A percentile compares a stretch with the other conserved stretches of the same genome.
These are phyloP conservation scores for Lycorma delicatula DNA, from an alignment of 1,140 invertebrate species.

Conservation along the genomic window DNA sequence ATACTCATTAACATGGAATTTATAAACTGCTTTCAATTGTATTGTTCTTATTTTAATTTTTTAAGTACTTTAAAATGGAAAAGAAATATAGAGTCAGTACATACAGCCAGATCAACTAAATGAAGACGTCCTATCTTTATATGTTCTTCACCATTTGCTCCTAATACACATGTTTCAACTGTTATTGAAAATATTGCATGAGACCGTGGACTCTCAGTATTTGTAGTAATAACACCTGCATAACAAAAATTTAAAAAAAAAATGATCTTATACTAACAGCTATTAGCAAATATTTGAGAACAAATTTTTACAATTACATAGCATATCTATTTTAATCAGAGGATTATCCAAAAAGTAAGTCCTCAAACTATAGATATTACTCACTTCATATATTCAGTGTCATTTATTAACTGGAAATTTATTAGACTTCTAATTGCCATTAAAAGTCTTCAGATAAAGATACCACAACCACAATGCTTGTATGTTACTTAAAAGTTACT, in stretches of 20 bases:
- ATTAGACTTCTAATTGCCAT: no score
- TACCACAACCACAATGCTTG: no score
- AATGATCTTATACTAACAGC: no score
- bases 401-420: no score
- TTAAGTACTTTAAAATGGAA: neutral
- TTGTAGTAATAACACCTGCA: constrained; percentile 68
- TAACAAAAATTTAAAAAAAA: constrained; percentile 17
- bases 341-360: no score
- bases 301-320: no score
- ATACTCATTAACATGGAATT: neutral
- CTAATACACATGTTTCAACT: constrained; percentile 66
- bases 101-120: constrained; percentile 76
- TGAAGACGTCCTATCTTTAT: constrained; percentile 68
- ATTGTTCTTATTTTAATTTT: neutral
- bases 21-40: neutral
- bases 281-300: no score
- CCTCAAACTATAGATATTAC: no score
- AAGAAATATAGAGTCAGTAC: constrained; percentile 19
- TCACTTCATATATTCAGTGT: no score
- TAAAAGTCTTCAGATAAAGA: no score
- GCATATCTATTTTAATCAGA: no score
- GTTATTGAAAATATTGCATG: constrained; percentile 86
- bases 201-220: constrained; percentile 72
- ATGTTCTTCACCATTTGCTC: constrained; percentile 49
- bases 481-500: no score